phyloP scores from a whole-genome alignment of 1,140 invertebrate species.

The Hycleus phaleratus region DNA sequence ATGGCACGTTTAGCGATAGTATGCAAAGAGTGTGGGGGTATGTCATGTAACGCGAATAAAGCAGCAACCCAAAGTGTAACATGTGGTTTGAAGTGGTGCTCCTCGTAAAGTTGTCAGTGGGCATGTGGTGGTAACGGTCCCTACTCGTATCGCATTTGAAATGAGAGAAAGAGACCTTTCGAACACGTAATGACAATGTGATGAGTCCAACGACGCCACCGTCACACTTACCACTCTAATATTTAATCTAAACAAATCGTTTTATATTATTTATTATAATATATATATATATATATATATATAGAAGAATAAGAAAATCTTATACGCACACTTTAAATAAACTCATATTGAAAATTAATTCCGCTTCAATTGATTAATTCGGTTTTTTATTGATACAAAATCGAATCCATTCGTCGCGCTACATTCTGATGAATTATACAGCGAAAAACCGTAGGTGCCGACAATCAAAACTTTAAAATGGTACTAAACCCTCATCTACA shows the following conservation, averaged over 20 bases:
- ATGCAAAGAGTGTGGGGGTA: slow-evolving; percentile 21
- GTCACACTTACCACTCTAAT: not conserved
- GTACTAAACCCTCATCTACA: too few species aligned
- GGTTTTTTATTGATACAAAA: not conserved
- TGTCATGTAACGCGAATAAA: slow-evolving; percentile 34
- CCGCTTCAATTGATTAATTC: slow-evolving; percentile 7
- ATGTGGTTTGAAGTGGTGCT: slow-evolving; percentile 39
- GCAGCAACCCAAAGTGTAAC: slow-evolving; percentile 35
- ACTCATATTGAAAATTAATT: slow-evolving; percentile 4
- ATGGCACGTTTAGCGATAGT: slow-evolving; percentile 22
- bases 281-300: too few species aligned
- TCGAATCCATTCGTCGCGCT: slow-evolving; percentile 8
- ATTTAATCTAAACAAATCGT: too few species aligned
- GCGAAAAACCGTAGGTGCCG: not conserved
- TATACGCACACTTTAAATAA: not conserved
- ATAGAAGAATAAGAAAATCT: too few species aligned
- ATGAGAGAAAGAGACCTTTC: slow-evolving; percentile 25
- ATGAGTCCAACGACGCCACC: slow-evolving; percentile 22
- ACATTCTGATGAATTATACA: slow-evolving; percentile 1
- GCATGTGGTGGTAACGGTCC: slow-evolving; percentile 38
- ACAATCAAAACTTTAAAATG: too few species aligned
- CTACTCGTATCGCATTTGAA: slow-evolving; percentile 33
- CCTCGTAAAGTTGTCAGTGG: slow-evolving; percentile 39
- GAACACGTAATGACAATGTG: slow-evolving; percentile 36
- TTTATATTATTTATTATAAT: too few species aligned